Percentiles rank a stretch among this genome's conserved stretches.
These are phyloP conservation scores for Drosophila sulfurigaster DNA, from an alignment of 1,140 invertebrate species.

Conservation along the genomic window DNA sequence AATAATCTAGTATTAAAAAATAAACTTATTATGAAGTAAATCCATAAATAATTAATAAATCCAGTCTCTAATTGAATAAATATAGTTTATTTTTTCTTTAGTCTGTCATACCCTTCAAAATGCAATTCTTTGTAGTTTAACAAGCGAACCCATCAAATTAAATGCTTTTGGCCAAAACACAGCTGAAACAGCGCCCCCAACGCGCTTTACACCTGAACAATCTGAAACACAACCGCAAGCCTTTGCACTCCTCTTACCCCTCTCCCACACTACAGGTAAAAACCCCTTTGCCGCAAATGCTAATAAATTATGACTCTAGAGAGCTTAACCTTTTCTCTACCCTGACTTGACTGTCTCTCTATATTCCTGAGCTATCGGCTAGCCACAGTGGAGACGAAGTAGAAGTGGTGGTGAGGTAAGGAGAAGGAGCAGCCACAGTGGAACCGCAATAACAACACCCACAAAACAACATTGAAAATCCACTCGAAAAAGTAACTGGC, in stretches of 20 bases:
- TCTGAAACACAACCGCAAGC: slow-evolving; percentile 59
- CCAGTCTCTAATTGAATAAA: no score
- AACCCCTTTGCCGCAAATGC: slow-evolving; percentile 59
- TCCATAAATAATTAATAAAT: no score
- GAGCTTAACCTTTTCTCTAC: slow-evolving; percentile 71
- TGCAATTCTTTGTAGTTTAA: neutral
- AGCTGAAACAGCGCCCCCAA: neutral
- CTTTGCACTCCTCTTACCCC: neutral
- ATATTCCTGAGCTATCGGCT: slow-evolving; percentile 47
- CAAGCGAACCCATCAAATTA: slow-evolving; percentile 58
- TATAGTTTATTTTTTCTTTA: neutral
- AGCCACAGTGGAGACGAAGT: slow-evolving; percentile 34
- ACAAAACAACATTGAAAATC: slow-evolving; percentile 70
- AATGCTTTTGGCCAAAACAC: slow-evolving; percentile 45
- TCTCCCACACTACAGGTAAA: neutral
- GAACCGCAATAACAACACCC: slow-evolving; percentile 66
- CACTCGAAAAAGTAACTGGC: slow-evolving; percentile 63
- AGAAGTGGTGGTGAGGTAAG: no score
- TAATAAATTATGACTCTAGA: slow-evolving; percentile 76
- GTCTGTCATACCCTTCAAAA: neutral
- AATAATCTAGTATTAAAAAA: no score
- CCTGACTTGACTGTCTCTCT: slow-evolving; percentile 32
- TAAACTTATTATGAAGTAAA: no score
- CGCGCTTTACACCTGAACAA: slow-evolving; percentile 68
- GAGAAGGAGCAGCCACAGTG: slow-evolving; percentile 4